Base-by-base conservation (phyloP, 2,113 vertebrate genomes). In the Hyaena hyaena region DNA sequence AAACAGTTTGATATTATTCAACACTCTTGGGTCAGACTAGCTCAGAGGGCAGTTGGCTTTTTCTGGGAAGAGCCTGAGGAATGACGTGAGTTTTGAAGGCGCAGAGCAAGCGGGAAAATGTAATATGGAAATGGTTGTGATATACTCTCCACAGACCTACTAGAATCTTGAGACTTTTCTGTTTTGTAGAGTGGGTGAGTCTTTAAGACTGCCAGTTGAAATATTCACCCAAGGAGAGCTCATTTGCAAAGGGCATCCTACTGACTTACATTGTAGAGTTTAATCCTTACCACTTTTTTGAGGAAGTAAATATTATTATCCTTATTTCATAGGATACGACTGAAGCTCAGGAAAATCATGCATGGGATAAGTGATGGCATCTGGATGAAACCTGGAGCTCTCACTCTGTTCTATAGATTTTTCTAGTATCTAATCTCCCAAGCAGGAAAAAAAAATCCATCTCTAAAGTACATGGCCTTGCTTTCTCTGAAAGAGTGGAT, bases 401-500 rank as follows among this genome's bases (percentile, higher is more conserved):
- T 91, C 8, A 2, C 15, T 94, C 23, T 65, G 43, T 17, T 45
- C 23, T n/a, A 35, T 87, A 74, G 31, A 89, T 35, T 92, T 90
- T 92, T 84, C 19, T 85, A 88, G 23, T 43, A 48, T 85, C 35
- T 84, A 55, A 92, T 93, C 33, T 96, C 12, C 17, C 24, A 66
- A 74, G 10, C 7, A 35, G 58, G 11, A n/a, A 1, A 24, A 58
- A 66, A 43, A 77, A 35, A 33, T 85, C 55, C 2, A 16, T 88
- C 58, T 94, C 6, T 79, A 16, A 66, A 81, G 53, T 39, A 35
- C 35, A 58, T 79, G 9, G 16, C 4, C 23, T 90, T 92, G 39
- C 33, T 90, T 90, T 63, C 24, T 96, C n/a, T 94, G 90, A 94
- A 92, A 82, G 7, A 87, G 31, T 28, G 61, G 14, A 61, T 74